Conservation (phyloP, 1,140 invertebrate genomes). For the Halesus radiatus region DNA sequence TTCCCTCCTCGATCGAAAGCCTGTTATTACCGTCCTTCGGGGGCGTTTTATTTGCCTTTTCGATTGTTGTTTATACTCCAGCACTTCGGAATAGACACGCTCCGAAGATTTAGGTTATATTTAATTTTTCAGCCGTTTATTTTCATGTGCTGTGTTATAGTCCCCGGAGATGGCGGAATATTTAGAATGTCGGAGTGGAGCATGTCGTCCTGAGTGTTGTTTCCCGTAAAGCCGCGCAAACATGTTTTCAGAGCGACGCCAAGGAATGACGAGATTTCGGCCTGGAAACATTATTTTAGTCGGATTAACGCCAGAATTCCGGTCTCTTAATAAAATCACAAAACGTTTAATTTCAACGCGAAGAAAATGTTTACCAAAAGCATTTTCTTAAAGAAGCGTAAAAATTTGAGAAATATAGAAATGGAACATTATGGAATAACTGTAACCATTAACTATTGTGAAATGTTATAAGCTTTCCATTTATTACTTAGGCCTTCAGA, state of each 20-base stretch:
- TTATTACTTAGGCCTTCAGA: too few species aligned
- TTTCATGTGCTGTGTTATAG: neutral
- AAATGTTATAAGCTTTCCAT: too few species aligned
- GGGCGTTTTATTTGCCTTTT: slow-evolving; percentile 32
- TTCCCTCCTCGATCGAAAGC: slow-evolving; percentile 20
- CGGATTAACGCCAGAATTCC: neutral
- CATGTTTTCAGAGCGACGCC: slow-evolving; percentile 25
- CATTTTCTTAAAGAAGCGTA: neutral
- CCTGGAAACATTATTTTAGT: neutral
- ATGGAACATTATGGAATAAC: too few species aligned
- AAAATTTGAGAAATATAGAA: neutral
- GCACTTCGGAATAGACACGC: slow-evolving; percentile 11
- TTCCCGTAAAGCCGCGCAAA: slow-evolving; percentile 2
- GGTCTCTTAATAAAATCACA: neutral
- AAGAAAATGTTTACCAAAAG: neutral
- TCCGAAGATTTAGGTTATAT: slow-evolving; percentile 13
- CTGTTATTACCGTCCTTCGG: slow-evolving; percentile 29
- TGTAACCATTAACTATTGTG: too few species aligned
- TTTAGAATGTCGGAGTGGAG: slow-evolving; percentile 19
- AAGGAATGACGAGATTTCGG: slow-evolving; percentile 12
- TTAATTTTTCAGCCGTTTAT: neutral
- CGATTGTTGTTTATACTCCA: slow-evolving; percentile 22
- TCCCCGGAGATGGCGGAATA: neutral
- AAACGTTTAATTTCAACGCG: neutral
- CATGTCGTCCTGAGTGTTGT: neutral